Evolutionary conservation across 2,888 invertebrate species (phyloP).

Genomic region (Brachycybe producta): DNA sequence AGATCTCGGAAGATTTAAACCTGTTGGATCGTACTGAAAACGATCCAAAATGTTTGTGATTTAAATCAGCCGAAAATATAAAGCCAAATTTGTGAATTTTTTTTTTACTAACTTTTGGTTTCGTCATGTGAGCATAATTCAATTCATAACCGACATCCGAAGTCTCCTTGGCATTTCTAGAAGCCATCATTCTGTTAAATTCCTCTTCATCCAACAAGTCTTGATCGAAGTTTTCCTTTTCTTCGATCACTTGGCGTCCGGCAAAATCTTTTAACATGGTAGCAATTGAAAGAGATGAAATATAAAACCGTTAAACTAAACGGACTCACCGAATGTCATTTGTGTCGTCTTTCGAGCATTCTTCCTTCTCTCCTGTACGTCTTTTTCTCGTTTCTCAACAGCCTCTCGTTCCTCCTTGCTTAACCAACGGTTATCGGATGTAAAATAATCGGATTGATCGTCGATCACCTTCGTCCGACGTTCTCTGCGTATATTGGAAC

Average conservation of each 20-base stretch:
- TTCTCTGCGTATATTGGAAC: constrained; percentile 43
- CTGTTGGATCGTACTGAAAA: neutral
- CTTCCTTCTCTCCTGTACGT: constrained; percentile 53
- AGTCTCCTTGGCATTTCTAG: neutral
- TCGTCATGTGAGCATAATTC: neutral
- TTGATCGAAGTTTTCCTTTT: constrained; percentile 20
- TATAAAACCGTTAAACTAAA: neutral
- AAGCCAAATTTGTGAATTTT: neutral
- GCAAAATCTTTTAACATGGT: constrained; percentile 16
- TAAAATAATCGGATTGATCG: constrained; percentile 86
- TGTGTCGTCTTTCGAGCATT: constrained; percentile 52
- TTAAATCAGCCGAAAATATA: neutral
- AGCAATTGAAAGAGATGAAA: neutral
- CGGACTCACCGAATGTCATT: constrained; percentile 40
- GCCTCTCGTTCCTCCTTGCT: constrained; percentile 53
- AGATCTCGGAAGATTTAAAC: too few relatives aligned
- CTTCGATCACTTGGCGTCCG: constrained; percentile 41
- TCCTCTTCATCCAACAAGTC: neutral
- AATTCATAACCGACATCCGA: neutral
- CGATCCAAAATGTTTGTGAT: neutral
- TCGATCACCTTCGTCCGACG: constrained; percentile 66
- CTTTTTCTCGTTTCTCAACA: constrained; percentile 51
- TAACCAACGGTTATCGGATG: constrained; percentile 67
- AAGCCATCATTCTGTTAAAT: neutral
- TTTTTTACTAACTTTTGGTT: neutral